Conservation (phyloP, 2,113 vertebrate species). For the Leucopternis melanops region DNA sequence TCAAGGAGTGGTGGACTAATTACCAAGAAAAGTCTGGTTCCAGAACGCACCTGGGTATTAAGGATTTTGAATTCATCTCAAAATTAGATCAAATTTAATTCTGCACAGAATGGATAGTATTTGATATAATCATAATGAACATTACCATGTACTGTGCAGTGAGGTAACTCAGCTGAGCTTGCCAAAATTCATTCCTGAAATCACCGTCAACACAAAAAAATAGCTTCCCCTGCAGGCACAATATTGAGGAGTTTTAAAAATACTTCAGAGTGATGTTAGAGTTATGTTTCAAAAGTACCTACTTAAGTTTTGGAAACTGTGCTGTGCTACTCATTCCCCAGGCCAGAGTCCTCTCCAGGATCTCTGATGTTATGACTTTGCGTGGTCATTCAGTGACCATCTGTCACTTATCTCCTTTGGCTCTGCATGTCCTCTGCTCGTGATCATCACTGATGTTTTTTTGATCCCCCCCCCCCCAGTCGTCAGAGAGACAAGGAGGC, state of each 20-base stretch:
- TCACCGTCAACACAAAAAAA: not conserved
- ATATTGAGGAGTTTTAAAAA: slow-evolving; percentile 37
- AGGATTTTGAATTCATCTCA: slow-evolving; percentile 24
- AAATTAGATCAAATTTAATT: slow-evolving; percentile 43
- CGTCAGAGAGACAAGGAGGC: too few species aligned
- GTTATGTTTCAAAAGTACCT: slow-evolving; percentile 8
- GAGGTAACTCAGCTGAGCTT: slow-evolving; percentile 1
- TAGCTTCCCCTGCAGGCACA: not conserved
- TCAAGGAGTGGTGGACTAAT: not conserved
- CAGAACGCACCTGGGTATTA: not conserved
- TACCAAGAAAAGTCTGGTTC: slow-evolving; percentile 1
- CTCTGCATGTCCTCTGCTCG: not conserved
- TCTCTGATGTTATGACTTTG: not conserved
- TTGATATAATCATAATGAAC: slow-evolving; percentile 43
- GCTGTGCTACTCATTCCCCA: not conserved
- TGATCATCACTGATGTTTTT: not conserved
- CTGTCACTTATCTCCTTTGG: slow-evolving; percentile 47
- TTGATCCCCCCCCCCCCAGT: too few species aligned
- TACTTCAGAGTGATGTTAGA: slow-evolving; percentile 17
- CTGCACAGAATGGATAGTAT: not conserved
- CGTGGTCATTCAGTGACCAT: slow-evolving; percentile 32
- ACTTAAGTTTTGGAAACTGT: slow-evolving; percentile 11
- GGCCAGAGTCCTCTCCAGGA: not conserved
- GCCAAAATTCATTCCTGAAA: slow-evolving; percentile 47
- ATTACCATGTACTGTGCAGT: slow-evolving; percentile 12